These are phyloP conservation scores for Caenorhabditis briggsae DNA, from an alignment of 1,140 invertebrate species.

Conservation along the genomic window DNA sequence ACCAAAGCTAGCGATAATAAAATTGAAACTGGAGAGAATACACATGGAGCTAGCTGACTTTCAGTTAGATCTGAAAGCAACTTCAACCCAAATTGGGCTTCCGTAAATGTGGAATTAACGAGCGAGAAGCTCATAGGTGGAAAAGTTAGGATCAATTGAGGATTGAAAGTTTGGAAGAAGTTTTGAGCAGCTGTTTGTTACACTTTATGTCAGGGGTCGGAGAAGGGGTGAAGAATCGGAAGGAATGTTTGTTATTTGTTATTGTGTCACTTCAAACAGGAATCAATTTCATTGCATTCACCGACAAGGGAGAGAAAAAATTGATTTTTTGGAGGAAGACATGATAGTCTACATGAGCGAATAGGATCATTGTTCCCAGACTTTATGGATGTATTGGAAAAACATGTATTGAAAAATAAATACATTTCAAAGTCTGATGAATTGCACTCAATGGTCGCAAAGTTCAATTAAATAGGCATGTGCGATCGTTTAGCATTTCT, in stretches of 20 bases:
- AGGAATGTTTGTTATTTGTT: constrained; percentile 29
- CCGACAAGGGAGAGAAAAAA: no score
- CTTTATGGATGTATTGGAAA: no score
- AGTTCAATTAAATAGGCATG: no score
- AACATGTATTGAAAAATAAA: no score
- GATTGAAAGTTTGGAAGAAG: background rate
- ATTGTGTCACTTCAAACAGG: constrained; percentile 25
- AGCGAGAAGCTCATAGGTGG: constrained; percentile 26
- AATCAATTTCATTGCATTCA: background rate
- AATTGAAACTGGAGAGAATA: constrained; percentile 45
- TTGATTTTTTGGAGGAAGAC: no score
- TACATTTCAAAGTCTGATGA: no score
- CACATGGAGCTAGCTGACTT: background rate
- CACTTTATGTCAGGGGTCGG: background rate
- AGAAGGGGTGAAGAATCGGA: background rate
- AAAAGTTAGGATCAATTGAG: background rate
- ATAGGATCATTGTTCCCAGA: no score
- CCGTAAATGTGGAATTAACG: constrained; percentile 34
- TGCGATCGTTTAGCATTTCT: no score
- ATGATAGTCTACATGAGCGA: no score
- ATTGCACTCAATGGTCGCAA: no score
- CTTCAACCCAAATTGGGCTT: constrained; percentile 23
- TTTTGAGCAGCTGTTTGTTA: constrained; percentile 14
- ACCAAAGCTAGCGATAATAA: constrained; percentile 17
- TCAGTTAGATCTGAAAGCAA: constrained; percentile 23